Percentiles rank a stretch among this genome's conserved stretches.
Conservation (phyloP, 2,888 invertebrate species). For the Microctonus brassicae region DNA sequence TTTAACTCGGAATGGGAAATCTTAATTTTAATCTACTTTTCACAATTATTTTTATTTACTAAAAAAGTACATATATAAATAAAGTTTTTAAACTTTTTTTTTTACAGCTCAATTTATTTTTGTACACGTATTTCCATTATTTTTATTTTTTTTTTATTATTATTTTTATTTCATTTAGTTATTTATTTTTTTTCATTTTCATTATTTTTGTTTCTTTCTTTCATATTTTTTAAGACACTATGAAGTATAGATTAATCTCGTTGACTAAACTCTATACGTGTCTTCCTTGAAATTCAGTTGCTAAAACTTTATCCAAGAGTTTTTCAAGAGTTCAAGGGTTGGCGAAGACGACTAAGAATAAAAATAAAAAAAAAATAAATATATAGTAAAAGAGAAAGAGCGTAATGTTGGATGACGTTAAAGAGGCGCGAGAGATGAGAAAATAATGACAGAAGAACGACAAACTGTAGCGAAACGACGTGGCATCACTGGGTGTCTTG, state of each 20-base stretch:
- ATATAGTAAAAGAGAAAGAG: slow-evolving; percentile 11
- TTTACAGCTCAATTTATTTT: neutral
- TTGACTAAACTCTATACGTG: slow-evolving; percentile 27
- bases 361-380: slow-evolving; percentile 10
- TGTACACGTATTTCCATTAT: neutral
- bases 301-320: slow-evolving; percentile 25
- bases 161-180: neutral
- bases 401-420: slow-evolving; percentile 26
- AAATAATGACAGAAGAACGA: slow-evolving; percentile 30
- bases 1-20: too few species aligned
- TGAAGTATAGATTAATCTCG: slow-evolving; percentile 24
- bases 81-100: neutral
- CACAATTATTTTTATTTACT: too few species aligned
- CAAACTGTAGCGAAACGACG: slow-evolving; percentile 18
- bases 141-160: neutral
- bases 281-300: slow-evolving; percentile 24
- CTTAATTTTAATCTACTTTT: too few species aligned
- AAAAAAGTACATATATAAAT: too few species aligned
- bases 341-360: neutral
- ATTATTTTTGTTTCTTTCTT: neutral
- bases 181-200: neutral
- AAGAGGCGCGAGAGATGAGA: slow-evolving; percentile 32
- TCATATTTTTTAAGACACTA: slow-evolving; percentile 11
- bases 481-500: slow-evolving; percentile 4
- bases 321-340: slow-evolving; percentile 25